Conservation (phyloP, 2,797 vertebrate species). For the Alfaro cultratus region DNA sequence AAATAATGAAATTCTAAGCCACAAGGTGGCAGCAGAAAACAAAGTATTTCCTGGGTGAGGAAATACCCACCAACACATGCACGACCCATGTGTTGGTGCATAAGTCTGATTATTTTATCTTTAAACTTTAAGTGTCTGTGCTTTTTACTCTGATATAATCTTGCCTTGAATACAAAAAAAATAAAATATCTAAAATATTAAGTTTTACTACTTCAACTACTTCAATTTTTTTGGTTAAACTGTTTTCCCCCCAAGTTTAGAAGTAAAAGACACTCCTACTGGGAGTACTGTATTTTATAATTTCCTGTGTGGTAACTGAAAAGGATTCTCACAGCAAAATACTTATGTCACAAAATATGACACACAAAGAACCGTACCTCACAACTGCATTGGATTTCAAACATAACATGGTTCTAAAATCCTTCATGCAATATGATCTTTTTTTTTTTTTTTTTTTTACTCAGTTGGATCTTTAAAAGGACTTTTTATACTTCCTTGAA, state of each 20-base stretch:
- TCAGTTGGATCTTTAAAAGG: neutral
- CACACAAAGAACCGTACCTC: slow-evolving; percentile 19
- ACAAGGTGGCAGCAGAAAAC: slow-evolving; percentile 76
- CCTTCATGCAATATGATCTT: neutral
- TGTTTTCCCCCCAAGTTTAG: neutral
- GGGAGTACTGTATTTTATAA: slow-evolving; percentile 67
- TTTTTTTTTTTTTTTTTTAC: neutral
- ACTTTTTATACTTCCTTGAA: too few relatives aligned
- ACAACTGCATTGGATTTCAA: slow-evolving; percentile 1
- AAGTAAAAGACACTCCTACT: slow-evolving; percentile 26
- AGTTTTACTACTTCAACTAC: neutral
- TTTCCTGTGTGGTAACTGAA: slow-evolving; percentile 61
- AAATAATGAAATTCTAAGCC: slow-evolving; percentile 44
- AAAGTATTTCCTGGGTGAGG: slow-evolving; percentile 33
- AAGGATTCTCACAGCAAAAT: slow-evolving; percentile 50
- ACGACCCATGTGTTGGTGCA: neutral
- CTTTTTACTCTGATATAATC: slow-evolving; percentile 8
- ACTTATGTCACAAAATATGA: slow-evolving; percentile 18
- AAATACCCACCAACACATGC: too few relatives aligned
- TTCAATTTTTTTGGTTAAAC: neutral
- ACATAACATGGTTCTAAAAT: slow-evolving; percentile 10
- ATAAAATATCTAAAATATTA: neutral
- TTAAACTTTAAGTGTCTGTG: neutral
- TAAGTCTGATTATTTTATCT: neutral
- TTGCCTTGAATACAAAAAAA: neutral